Evolutionary conservation across 2,888 invertebrate genomes (phyloP).

Genomic region (Noctua janthina): DNA sequence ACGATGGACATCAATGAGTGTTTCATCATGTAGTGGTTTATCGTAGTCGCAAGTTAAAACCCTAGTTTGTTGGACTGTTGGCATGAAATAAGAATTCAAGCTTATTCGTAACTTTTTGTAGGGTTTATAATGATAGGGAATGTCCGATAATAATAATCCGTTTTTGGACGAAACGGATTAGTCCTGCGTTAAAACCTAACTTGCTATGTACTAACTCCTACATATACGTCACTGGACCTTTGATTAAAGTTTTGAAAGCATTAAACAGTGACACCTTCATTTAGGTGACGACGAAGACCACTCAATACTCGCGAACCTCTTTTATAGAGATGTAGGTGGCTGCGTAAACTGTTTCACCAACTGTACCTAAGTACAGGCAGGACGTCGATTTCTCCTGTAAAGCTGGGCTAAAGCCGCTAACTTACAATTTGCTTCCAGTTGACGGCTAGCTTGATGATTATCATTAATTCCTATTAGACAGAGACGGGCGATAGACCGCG

Average conservation of each 20-base stretch:
- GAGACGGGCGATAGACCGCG: conserved; percentile 62
- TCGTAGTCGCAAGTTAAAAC: background rate
- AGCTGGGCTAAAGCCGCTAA: conserved; percentile 71
- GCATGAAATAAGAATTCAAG: background rate
- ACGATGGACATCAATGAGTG: no score
- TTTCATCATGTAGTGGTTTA: background rate
- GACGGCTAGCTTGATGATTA: conserved; percentile 82
- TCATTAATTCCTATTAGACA: conserved; percentile 80
- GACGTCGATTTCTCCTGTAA: conserved; percentile 65
- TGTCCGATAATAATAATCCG: background rate
- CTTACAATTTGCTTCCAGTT: conserved; percentile 82
- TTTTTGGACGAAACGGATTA: background rate
- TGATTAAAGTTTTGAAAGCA: no score
- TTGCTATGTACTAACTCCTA: background rate
- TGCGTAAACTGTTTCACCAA: background rate
- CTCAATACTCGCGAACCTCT: background rate
- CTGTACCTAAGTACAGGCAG: conserved; percentile 27
- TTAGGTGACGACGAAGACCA: background rate
- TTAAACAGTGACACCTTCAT: background rate
- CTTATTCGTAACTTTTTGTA: background rate
- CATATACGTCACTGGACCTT: background rate
- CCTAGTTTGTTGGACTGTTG: background rate
- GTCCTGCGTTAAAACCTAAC: background rate
- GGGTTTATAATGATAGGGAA: background rate
- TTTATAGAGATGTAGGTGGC: background rate